phyloP scores from a whole-genome alignment of 1,140 invertebrate species.

The Halictus rubicundus region DNA sequence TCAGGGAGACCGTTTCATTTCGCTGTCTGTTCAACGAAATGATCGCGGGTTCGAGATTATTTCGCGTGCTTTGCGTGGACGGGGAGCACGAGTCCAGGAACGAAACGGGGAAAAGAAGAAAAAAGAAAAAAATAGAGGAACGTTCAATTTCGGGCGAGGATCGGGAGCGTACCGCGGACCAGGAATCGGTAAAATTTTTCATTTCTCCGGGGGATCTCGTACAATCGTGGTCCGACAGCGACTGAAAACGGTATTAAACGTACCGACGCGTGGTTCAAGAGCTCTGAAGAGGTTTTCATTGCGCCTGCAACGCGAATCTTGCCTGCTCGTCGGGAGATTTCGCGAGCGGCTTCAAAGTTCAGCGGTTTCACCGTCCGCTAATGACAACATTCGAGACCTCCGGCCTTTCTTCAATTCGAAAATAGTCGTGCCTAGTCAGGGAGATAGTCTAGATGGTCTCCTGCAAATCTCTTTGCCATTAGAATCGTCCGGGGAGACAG shows the following conservation, averaged over 20 bases:
- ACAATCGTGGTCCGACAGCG: not conserved
- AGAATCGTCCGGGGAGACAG: no score
- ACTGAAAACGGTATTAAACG: constrained; percentile 34
- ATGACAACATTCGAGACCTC: constrained; percentile 2
- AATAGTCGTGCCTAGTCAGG: no score
- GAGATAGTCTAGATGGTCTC: no score
- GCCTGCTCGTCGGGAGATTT: not conserved
- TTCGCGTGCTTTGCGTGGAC: not conserved
- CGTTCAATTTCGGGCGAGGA: not conserved
- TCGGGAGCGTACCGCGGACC: not conserved
- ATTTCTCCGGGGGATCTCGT: constrained; percentile 8
- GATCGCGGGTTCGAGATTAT: not conserved
- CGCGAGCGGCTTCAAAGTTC: constrained; percentile 16
- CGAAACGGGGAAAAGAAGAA: no score
- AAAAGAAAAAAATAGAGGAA: no score
- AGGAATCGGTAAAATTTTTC: constrained; percentile 28
- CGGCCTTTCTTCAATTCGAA: not conserved
- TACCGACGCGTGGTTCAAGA: constrained; percentile 21
- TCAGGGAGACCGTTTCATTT: no score
- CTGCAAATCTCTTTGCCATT: no score
- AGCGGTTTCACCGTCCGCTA: not conserved
- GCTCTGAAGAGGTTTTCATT: constrained; percentile 26
- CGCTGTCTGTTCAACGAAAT: no score
- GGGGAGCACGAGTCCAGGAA: no score
- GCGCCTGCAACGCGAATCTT: constrained; percentile 20